Evolutionary conservation across 2,113 vertebrate genomes (phyloP), one percentile per base, ranked within the genome.

Genomic region (Paramormyrops kingsleyae): DNA sequence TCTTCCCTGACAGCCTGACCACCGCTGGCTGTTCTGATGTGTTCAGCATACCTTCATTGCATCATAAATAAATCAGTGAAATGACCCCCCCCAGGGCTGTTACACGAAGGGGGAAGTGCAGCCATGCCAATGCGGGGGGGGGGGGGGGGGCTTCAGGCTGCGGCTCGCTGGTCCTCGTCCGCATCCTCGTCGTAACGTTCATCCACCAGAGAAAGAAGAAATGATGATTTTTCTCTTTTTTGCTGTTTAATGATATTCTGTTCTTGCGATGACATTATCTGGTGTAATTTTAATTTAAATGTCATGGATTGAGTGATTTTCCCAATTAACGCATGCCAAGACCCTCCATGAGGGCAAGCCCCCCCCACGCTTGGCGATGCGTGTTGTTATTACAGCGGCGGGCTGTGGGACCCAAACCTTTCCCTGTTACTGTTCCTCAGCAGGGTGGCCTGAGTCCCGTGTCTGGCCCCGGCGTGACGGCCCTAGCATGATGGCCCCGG

Each of bases 61-160:
- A 97, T 98, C 97, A 99, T 99, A 98, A 99, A 99, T 99, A 99
- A 98, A 98, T 95, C 97, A 97, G 97, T 97, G 96, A 97, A 97
- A 97, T 97, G 92, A 97, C 97, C 96, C 96, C 96, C 92, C 94
- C 89, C 74, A n/a, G 56, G 56, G 56, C 56, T 62, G 56, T 62
- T 95, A 94, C 95, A 94, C 93, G 62, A 93, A 56, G 95, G 93
- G 93, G 94, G 94, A 95, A 96, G 94, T 95, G 96, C 96, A 94
- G 89, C 93, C 90, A 93, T 91, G 93, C 95, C 92, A 91, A 91
- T 90, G 90, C n/a, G n/a, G 93, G 92, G 93, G 94, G 90, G 92
- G 89, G 91, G 92, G 94, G 90, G 91, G 87, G 91, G 92, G 92
- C 92, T 92, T 91, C 89, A 87, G 83, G 89, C 80, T 39, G 88